Conservation (phyloP, 1,140 invertebrate genomes). For the Zeugodacus cucurbitae region DNA sequence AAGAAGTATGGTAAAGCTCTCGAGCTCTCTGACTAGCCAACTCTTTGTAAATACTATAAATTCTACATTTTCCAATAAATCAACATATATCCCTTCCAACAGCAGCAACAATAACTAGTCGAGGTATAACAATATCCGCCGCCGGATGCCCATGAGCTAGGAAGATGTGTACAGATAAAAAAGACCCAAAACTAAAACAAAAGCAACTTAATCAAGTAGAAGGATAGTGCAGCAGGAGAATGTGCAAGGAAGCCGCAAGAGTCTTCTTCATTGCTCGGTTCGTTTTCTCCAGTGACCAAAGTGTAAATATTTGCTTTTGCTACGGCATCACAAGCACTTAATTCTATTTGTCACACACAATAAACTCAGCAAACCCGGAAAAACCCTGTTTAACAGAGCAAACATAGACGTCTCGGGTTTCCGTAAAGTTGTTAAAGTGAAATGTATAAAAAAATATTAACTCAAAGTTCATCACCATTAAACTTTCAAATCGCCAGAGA, state of each 20-base stretch:
- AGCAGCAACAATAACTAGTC: background rate
- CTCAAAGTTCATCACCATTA: no score
- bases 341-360: slow-evolving; percentile 16
- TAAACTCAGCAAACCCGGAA: background rate
- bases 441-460: no score
- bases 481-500: no score
- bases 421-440: no score
- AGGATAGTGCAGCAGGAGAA: background rate
- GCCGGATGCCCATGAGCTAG: background rate
- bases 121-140: background rate
- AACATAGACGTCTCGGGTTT: background rate
- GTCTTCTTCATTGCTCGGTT: background rate
- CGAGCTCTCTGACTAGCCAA: background rate
- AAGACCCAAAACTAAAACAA: background rate
- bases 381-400: background rate
- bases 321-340: background rate
- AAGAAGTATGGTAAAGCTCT: background rate
- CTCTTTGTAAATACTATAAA: background rate
- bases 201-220: background rate
- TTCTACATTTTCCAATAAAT: background rate
- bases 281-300: background rate
- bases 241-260: background rate
- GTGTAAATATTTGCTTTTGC: slow-evolving; percentile 1
- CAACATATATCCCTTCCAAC: background rate
- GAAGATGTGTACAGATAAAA: background rate